Base-by-base conservation (phyloP, 1,140 invertebrate genomes). In the Laupala kohalensis region DNA sequence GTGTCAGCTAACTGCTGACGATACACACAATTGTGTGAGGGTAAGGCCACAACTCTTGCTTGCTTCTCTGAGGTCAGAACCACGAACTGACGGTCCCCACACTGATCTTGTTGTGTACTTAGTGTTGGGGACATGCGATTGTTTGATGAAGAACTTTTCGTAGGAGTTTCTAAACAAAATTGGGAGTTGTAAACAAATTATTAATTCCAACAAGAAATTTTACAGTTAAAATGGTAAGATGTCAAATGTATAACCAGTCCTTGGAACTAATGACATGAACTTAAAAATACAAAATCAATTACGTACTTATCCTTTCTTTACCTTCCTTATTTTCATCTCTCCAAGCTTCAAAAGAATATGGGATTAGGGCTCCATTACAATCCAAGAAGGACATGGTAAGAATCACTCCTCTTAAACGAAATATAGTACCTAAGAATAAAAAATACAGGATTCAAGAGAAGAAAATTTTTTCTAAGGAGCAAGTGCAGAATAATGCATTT, bases 41-140 rank as follows among this genome's bases (percentile, higher is more conserved):
- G 96, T 77, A 98, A 86, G 73, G 93, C 93, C 67, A 97, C 90
- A 69, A 98, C 93, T 79, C 95, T 87, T 69, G 94, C 94, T 83
- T 97, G 94, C 81, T 97, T 97, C 82, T 98, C 95, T 66, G 94
- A 96, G 70, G 91, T 90, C 72, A 98, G 87, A 23, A 96, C 92
- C 67, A 94, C 91, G 83, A 94, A 96, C 85, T 98, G 96, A 74
- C 92, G 85, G 83, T 97, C 95, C 72, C 85, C 87, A 78, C 84
- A 85, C 75, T 76, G 78, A 76, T 81, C 79, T 81, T 78, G 85
- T 76, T 79, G 80, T 69, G 81, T 73, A 72, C 79, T 81, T 71
- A 85, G 81, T 63, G 91, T 91, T 5, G 93, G 92, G 74, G 92
- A 92, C 84, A 91, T 91, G 75, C 90, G 85, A 77, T 83, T 86